phyloP scores from a whole-genome alignment of 1,140 invertebrate species.

The Anastrepha obliqua region DNA sequence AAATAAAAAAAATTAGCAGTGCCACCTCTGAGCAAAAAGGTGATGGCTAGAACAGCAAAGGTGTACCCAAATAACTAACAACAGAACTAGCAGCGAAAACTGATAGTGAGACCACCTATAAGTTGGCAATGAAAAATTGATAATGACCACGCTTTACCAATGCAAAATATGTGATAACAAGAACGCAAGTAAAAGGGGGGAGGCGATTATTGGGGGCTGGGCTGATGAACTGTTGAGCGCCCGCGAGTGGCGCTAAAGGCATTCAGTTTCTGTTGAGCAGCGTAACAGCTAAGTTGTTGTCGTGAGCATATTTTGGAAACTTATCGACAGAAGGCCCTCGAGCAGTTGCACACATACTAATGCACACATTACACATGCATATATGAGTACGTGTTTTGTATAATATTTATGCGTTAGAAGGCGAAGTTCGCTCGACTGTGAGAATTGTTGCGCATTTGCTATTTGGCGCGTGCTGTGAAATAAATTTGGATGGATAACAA shows the following conservation, averaged over 20 bases:
- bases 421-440: neutral
- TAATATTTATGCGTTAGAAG: neutral
- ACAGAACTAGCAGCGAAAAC: neutral
- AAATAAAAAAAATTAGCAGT: neutral
- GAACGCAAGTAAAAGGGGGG: neutral
- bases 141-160: constrained; percentile 38
- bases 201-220: neutral
- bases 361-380: too few species aligned
- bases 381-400: neutral
- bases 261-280: constrained; percentile 7
- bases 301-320: neutral
- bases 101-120: neutral
- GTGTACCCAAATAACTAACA: neutral
- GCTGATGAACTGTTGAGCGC: neutral
- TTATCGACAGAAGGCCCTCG: neutral
- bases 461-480: neutral
- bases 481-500: neutral
- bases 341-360: neutral
- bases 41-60: neutral
- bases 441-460: neutral
- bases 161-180: neutral
- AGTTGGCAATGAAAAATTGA: constrained; percentile 12
- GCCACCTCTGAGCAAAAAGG: neutral
- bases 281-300: neutral
- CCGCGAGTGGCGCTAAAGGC: neutral